Evolutionary conservation across 2,113 vertebrate genomes (phyloP), one percentile per base, ranked within the genome.

Genomic region (Pan troglodytes): DNA sequence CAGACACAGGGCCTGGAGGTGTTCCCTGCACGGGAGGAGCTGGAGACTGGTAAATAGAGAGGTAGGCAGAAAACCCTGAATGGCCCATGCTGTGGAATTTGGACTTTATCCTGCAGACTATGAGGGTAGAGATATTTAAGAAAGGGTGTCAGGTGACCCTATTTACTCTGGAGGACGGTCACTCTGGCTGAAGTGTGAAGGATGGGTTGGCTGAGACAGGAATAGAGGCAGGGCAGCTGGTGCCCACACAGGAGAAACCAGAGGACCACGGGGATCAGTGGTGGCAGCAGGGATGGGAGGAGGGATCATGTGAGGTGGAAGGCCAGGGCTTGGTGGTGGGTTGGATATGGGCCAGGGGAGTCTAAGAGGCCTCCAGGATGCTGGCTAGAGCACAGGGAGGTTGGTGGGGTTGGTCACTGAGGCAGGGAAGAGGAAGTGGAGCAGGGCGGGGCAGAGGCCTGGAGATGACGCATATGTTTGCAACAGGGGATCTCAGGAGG

Each of bases 11-110:
- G 48, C 38, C 43, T 43, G 75, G 64, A 57, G 76, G 52, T 11
- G 0, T 30, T 45, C 61, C 13, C 0, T 3, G 2, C 22, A 5
- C 0, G 3, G 50, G 22, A 61, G 61, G 27, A 35, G 25, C 79
- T 88, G 18, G 5, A 57, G 61, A 48, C n/a, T 1, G 23, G 87
- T 14, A 64, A 45, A 48, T 2, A 45, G 57, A 79, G 35, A 88
- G 18, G 45, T 8, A 38, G 52, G n/a, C 0, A 0, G 95, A 35
- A 43, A 90, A 25, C n/a, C 6, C 13, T n/a, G 80, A 73, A 55
- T 10, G 48, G 81, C 75, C 80, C n/a, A 1, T 45, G 23, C 18
- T 13, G 52, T 70, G 38, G 88, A 75, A 82, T 75, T 67, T 81
- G 92, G 81, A 68, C 32, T 82, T 82, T 30, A n/a, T 40, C 88